Base-by-base conservation (phyloP, 2,888 invertebrate genomes). In the Girardia tigrina region DNA sequence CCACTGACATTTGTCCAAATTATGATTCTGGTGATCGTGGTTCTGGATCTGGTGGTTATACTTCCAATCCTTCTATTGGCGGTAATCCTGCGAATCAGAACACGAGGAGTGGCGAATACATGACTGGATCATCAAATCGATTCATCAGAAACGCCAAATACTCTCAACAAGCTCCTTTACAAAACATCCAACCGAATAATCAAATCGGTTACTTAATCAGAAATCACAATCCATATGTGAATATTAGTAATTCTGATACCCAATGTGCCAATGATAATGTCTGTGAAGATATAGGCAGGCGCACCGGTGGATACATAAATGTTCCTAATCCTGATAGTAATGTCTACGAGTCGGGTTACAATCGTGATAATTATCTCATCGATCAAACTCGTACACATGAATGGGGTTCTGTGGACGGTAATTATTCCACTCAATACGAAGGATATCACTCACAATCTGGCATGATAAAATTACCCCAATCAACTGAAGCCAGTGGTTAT, bases 21-120 rank as follows among this genome's bases (percentile, higher is more conserved):
- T 56, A 12, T n/a, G 56, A 56, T 16, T 56, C 56, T 56, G 56
- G 56, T n/a, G 56, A 56, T 56, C 56, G 56, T 56, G 56, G 56
- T 20, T 56, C 56, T 8, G 56, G 56, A 2, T 56, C 56, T 8
- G 56, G 56, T 56, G 56, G 56, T 16, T 56, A 56, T 16, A 56
- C 56, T 56, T 12, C 4, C n/a, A 56, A 56, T 23, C 56, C 56
- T 20, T 56, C 56, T 6, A 23, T 56, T 56, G 56, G 56, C 4
- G 56, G 56, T 56, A 56, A 56, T 56, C 56, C 56, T 12, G n/a
- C 56, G 23, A 56, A 56, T 56, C 56, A 56, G 23, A 56, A 56
- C 56, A 56, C 6, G 6, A 56, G 56, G 23, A 56, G 56, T 56
- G 56, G 56, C 6, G 56, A 56, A 20, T 56, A 56, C 23, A 23